phyloP scores from a whole-genome alignment of 2,888 invertebrate genomes.

The Chymomyza procnemis region DNA sequence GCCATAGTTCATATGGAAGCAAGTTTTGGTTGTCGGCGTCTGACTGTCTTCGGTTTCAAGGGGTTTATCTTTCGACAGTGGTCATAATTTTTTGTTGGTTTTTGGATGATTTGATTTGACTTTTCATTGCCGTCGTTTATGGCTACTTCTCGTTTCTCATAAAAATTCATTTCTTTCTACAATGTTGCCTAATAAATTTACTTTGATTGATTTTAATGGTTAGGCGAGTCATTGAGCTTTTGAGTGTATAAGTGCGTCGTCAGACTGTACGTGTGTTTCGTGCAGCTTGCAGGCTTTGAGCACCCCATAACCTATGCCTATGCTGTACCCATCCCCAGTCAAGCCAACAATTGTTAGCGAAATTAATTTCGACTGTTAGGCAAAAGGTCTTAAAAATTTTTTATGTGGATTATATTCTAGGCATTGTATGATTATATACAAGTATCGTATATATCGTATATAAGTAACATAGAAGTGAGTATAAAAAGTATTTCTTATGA shows the following conservation, averaged over 20 bases:
- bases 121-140: slow-evolving; percentile 60
- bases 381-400: slow-evolving; percentile 66
- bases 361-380: slow-evolving; percentile 69
- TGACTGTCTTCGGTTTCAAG: slow-evolving; percentile 40
- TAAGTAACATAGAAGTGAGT: slow-evolving; percentile 3
- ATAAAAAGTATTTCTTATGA: slow-evolving; percentile 68
- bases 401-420: slow-evolving; percentile 64
- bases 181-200: slow-evolving; percentile 75
- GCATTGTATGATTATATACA: slow-evolving; percentile 18
- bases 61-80: slow-evolving; percentile 60
- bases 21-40: background rate
- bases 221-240: slow-evolving; percentile 74
- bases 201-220: slow-evolving; percentile 77
- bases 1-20: background rate
- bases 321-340: slow-evolving; percentile 8
- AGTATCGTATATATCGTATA: slow-evolving; percentile 13
- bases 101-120: slow-evolving; percentile 68
- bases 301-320: slow-evolving; percentile 16
- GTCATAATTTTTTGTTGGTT: slow-evolving; percentile 62
- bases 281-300: slow-evolving; percentile 30
- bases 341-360: slow-evolving; percentile 64
- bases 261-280: slow-evolving; percentile 40
- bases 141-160: slow-evolving; percentile 59
- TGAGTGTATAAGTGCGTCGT: slow-evolving; percentile 36
- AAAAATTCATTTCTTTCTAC: slow-evolving; percentile 57